A percentile compares a stretch with the other conserved stretches of the same genome.
These are phyloP conservation scores for Chloroceryle aenea DNA, from an alignment of 2,113 vertebrate genomes.

Conservation along the genomic window DNA sequence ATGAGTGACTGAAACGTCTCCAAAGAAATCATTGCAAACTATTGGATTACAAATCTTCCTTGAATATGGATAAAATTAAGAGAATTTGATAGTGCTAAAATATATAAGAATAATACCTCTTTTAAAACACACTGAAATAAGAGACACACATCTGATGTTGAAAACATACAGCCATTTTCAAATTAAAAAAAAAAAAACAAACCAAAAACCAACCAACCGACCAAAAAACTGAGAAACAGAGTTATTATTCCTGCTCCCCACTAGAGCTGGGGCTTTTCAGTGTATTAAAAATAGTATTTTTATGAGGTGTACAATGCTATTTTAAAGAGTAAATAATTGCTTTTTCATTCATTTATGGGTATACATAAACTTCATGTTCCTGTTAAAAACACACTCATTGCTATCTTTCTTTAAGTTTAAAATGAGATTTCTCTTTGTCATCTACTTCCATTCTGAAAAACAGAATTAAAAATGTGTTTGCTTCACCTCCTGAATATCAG, in stretches of 20 bases:
- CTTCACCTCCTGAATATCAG: neutral
- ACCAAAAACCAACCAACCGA: too few species aligned
- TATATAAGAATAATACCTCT: neutral
- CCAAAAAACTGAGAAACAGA: neutral
- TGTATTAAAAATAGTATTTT: neutral
- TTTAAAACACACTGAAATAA: neutral
- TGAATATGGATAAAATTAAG: neutral
- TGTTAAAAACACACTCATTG: neutral
- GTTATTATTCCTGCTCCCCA: neutral
- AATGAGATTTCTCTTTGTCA: neutral
- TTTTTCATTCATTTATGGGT: neutral
- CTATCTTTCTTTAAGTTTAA: neutral
- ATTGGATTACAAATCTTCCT: neutral
- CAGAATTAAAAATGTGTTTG: neutral
- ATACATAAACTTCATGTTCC: neutral
- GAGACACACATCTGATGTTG: neutral
- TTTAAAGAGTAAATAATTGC: neutral
- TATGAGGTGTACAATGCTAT: neutral
- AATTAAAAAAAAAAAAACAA: neutral
- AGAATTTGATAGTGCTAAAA: neutral
- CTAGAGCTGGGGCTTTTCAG: neutral
- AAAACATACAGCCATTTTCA: neutral
- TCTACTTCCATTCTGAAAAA: neutral
- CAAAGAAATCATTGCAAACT: slow-evolving; percentile 2
- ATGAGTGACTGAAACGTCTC: neutral